Base-by-base conservation (phyloP, 2,888 invertebrate genomes). In the Cyrtodaria siliqua region DNA sequence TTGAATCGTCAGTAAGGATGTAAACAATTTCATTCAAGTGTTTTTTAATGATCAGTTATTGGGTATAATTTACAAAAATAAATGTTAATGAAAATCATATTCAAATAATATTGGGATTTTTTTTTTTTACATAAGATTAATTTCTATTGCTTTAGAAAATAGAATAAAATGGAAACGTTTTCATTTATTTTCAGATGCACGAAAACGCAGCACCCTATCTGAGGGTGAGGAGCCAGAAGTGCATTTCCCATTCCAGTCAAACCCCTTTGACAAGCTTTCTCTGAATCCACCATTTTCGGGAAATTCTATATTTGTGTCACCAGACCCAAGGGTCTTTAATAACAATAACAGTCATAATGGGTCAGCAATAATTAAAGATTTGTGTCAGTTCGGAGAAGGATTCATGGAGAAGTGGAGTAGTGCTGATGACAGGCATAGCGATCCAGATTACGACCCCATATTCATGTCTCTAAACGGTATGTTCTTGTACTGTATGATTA, bases 381-480 rank as follows among this genome's bases (percentile, higher is more conserved):
- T 89, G 26, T 85, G 83, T 75, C 83, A 83, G 26, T 89, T 90
- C 64, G 87, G 86, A 18, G 89, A 87, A 29, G 77, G 84, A 20
- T 89, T 91, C 75, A 62, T 89, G 55, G 86, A 86, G 14, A 57
- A 66, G 33, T 87, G 89, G 87, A 67, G 69, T 23, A 44, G 40
- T 8, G 44, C 67, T n/a, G 55, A 38, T 14, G 33, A 29, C n/a
- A 44, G 68, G 18, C 20, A 29, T 20, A 53, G 38, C 24, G 38
- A 49, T 27, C 61, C 59, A 9, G 70, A 71, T 14, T 60, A 71
- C 47, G 88, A 90, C 55, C 63, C 85, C 24, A 71, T 90, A 49
- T 90, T 90, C 74, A 88, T 83, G 79, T 86, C 86, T 44, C 64
- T 89, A 18, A 80, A 86, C 69, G 88, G 89, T 89, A 55, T 69